Base-by-base conservation (phyloP, 2,888 invertebrate species). In the Pterostichus madidus region DNA sequence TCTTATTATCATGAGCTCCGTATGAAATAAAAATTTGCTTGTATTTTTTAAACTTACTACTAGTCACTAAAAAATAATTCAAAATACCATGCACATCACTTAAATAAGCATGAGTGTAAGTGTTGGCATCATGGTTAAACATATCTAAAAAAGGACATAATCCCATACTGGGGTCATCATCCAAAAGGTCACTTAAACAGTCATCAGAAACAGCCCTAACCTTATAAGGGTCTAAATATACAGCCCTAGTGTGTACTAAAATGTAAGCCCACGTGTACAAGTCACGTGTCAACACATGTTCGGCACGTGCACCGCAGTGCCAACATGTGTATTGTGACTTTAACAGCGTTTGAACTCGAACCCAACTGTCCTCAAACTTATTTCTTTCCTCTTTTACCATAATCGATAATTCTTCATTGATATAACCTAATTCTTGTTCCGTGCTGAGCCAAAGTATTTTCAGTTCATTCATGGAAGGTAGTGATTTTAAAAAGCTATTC, bases 21-120 rank as follows among this genome's bases (percentile, higher is more conserved):
- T 98, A 98, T 86, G 95, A 96, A 86, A 98, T 98, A 88, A 96
- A 98, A 80, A 97, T 93, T 91, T 98, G 95, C 49, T 93, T 91
- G 88, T 93, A 93, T 81, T 93, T 92, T 77, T 91, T 89, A 87
- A 93, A 94, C 2, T 88, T 85, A 79, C 89, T 91, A 53, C 90
- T 87, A 1, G 93, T 92, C 83, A 87, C 88, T 46, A 94, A 91
- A 87, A 92, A 90, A 88, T 93, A 94, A 84, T 90, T 90, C 56
- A 89, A 87, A 56, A 89, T 88, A 0, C 87, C 86, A 49, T 87
- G 84, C 85, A 90, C 87, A 85, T 86, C 84, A 5, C 84, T 84
- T 75, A 89, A 85, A 82, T 85, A 84, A 10, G 92, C 92, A 35
- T 89, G 87, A 1, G 95, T 94, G 84, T 90, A 90, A 3, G 93